phyloP scores from a whole-genome alignment of 2,888 invertebrate genomes.

The Sturmia bella region DNA sequence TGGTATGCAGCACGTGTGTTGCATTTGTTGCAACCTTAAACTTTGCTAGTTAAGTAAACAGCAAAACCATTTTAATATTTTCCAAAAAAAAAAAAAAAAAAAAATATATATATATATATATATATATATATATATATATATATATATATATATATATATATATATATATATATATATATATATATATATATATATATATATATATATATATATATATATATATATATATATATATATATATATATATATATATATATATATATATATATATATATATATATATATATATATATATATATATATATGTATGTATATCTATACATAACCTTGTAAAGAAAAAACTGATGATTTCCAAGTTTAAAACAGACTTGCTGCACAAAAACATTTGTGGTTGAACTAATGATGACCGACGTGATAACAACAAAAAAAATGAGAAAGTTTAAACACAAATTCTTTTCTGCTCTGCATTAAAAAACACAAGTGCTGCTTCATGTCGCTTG shows the following conservation, averaged over 20 bases:
- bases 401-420: constrained; percentile 46
- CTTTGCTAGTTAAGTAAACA: not conserved
- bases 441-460: too few relatives aligned
- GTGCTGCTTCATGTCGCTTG: constrained; percentile 20
- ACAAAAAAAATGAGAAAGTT: not conserved
- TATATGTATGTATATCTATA: too few relatives aligned
- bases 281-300: too few relatives aligned
- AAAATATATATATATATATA: too few relatives aligned
- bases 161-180: too few relatives aligned
- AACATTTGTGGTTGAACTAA: constrained; percentile 19
- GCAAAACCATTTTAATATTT: constrained; percentile 18
- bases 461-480: not conserved
- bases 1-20: constrained; percentile 36
- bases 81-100: not conserved
- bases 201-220: too few relatives aligned
- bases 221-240: too few relatives aligned
- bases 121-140: too few relatives aligned
- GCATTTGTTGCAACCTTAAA: not conserved
- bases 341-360: constrained; percentile 48
- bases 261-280: too few relatives aligned
- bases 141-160: too few relatives aligned
- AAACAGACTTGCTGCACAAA: not conserved
- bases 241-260: too few relatives aligned
- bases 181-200: too few relatives aligned
- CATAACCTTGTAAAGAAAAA: constrained; percentile 42